Evolutionary conservation across 2,888 invertebrate species (phyloP), one percentile per base, ranked within the genome.

Genomic region (Acleris holmiana): DNA sequence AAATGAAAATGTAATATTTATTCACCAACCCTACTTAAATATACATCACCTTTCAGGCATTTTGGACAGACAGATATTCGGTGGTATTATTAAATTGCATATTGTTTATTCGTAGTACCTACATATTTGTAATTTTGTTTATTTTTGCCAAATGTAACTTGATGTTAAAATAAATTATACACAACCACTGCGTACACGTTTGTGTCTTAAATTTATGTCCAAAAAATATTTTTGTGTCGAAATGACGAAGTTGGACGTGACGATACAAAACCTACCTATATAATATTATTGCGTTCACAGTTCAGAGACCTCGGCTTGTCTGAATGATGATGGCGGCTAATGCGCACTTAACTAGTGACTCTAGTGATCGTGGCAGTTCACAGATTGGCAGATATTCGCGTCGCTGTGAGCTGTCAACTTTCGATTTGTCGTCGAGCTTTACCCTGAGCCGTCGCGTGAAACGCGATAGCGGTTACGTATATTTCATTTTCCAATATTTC

Each of bases 381-480:
- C 41, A 55, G 54, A 55, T 55, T 21, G 54, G n/a, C 44, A 44
- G n/a, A 41, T 55, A 40, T 23, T 44, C 44, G 41, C 44, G 54
- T 15, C 40, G 15, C 40, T 23, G 44, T 19, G 41, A 21, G 57
- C 51, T 63, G 63, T 47, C 63, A 53, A 54, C 55, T 15, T 68
- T 69, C 78, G 81, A 80, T 82, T 79, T 80, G 83, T 82, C 81
- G 84, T 79, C 85, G 80, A 80, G 85, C 83, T 89, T 89, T 88
- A 91, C 91, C 90, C 91, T 89, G 90, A 89, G 79, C 80, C 82
- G 89, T 89, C 89, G 84, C 83, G 80, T 84, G 84, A 85, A 88
- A 87, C 83, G 77, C 84, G 89, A 89, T 89, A 89, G 81, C 80
- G 78, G 80, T 83, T 83, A 85, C 86, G 86, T 85, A 83, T 79